Percentiles rank a stretch among this genome's conserved stretches.
Conservation (phyloP, 2,113 vertebrate species). For the Nothobranchius furzeri region DNA sequence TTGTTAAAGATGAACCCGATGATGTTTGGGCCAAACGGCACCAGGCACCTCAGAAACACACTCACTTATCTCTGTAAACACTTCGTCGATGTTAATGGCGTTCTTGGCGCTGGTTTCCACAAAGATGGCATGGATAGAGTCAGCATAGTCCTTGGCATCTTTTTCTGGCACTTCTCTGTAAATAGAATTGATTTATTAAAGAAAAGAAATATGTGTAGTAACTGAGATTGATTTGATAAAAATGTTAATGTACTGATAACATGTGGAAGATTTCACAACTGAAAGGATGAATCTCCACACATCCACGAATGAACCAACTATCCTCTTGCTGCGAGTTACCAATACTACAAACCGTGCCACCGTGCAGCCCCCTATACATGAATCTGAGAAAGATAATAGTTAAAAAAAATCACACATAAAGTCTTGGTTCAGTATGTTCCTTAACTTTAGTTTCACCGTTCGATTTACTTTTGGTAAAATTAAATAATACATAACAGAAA, state of each 20-base stretch:
- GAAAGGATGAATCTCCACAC: neutral
- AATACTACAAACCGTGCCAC: too few relatives aligned
- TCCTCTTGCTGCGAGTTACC: too few relatives aligned
- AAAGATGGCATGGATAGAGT: constrained; percentile 97
- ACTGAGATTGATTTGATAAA: constrained; percentile 17
- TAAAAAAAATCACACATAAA: neutral
- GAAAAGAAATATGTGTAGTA: constrained; percentile 7
- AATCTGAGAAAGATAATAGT: neutral
- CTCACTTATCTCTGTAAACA: constrained; percentile 99
- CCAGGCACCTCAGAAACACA: constrained; percentile 56
- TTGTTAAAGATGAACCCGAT: neutral
- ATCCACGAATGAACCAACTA: too few relatives aligned
- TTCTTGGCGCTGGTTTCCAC: constrained; percentile 99
- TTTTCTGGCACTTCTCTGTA: constrained; percentile 95
- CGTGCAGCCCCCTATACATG: neutral
- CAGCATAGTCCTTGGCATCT: constrained; percentile 97
- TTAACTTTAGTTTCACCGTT: too few relatives aligned
- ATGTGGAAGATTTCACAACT: constrained; percentile 4
- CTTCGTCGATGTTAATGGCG: constrained; percentile 98
- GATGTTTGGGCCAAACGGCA: neutral
- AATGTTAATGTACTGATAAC: neutral
- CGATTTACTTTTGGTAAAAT: too few relatives aligned
- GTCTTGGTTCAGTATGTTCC: too few relatives aligned
- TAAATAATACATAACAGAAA: too few relatives aligned
- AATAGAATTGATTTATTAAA: constrained; percentile 38